A percentile compares a stretch with the other conserved stretches of the same genome.
Conservation (phyloP, 1,140 invertebrate genomes). For the Arion vulgaris region DNA sequence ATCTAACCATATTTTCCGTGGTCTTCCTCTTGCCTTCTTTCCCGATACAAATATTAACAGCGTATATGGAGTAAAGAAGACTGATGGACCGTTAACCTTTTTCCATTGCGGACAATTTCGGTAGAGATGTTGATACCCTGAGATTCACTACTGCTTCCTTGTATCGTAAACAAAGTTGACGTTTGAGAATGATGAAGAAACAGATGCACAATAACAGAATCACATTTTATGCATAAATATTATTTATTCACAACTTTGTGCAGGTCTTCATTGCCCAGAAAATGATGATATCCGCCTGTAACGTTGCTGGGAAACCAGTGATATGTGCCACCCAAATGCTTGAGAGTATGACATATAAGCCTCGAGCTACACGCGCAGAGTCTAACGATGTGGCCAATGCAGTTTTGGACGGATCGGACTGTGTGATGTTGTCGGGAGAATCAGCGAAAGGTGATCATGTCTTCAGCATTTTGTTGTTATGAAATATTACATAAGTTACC, state of each 20-base stretch:
- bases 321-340: constrained; percentile 95
- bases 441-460: constrained; percentile 87
- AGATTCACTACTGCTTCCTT: too few relatives aligned
- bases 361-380: constrained; percentile 93
- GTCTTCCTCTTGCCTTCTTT: too few relatives aligned
- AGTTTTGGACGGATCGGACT: constrained; percentile 96
- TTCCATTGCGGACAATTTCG: too few relatives aligned
- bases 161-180: too few relatives aligned
- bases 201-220: too few relatives aligned
- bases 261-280: constrained; percentile 93
- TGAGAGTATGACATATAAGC: constrained; percentile 97
- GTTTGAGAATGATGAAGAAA: too few relatives aligned
- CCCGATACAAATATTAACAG: too few relatives aligned
- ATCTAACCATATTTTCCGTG: too few relatives aligned
- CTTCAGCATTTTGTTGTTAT: not conserved
- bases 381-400: constrained; percentile 97
- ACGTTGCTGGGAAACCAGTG: constrained; percentile 87
- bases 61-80: too few relatives aligned
- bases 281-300: constrained; percentile 87
- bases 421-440: constrained; percentile 97
- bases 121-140: too few relatives aligned
- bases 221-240: too few relatives aligned
- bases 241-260: not conserved
- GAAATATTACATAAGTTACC: not conserved
- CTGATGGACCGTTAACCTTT: too few relatives aligned